Evolutionary conservation across 2,113 vertebrate genomes (phyloP).

Genomic region (Prolemur simus): DNA sequence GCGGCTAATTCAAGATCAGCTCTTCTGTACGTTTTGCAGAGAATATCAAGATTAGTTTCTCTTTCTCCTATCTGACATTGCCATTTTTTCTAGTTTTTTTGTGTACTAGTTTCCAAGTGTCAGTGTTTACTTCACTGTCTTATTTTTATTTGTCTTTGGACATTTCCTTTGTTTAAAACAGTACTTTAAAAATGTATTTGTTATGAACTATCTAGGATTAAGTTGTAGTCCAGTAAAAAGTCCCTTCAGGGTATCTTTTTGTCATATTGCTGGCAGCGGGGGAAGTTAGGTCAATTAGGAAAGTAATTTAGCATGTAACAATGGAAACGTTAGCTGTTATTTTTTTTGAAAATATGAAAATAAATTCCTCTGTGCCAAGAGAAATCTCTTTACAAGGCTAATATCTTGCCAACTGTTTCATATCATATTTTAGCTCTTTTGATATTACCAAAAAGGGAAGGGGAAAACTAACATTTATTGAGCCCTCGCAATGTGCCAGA

Average conservation of each 20-base stretch:
- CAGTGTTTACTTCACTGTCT: background rate
- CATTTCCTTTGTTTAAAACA: constrained; percentile 1
- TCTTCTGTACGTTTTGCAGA: background rate
- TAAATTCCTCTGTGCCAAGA: background rate
- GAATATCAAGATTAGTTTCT: background rate
- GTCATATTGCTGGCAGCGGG: background rate
- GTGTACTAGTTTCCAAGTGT: background rate
- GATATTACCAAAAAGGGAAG: background rate
- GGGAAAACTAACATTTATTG: constrained; percentile 11
- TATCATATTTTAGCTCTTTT: constrained; percentile 3
- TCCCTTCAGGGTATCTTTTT: constrained; percentile 20
- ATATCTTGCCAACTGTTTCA: constrained; percentile 3
- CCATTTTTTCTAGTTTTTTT: background rate
- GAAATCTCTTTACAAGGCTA: background rate
- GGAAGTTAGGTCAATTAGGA: constrained; percentile 11
- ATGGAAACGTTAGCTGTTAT: background rate
- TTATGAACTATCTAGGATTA: constrained; percentile 53
- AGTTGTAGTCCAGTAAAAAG: constrained; percentile 15
- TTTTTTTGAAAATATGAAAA: constrained; percentile 44
- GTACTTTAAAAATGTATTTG: constrained; percentile 26
- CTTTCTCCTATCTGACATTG: background rate
- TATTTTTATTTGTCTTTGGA: constrained; percentile 51
- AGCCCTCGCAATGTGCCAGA: background rate
- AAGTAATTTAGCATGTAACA: constrained; percentile 45
- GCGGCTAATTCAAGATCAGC: background rate